Evolutionary conservation across 2,888 invertebrate genomes (phyloP), one percentile per base, ranked within the genome.

Genomic region (Tetranychus piercei): DNA sequence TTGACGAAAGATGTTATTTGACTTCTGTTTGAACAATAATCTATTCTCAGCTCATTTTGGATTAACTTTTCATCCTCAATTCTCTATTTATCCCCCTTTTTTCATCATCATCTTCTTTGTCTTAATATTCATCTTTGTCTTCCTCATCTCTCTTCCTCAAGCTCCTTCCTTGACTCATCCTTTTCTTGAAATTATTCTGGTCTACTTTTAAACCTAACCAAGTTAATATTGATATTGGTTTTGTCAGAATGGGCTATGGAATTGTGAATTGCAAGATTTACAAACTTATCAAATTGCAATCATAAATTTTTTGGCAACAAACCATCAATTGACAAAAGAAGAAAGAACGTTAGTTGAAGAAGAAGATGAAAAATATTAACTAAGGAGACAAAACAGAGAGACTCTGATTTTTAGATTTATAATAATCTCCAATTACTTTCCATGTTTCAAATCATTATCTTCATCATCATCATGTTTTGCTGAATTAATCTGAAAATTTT

Each of bases 21-120:
- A 69, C 22, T 23, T 22, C 34, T 20, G 22, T 69, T 23, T 66
- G n/a, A 20, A 20, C 22, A 22, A 69, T 69, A 23, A 69, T 69
- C 69, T 69, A 69, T 69, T 69, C 69, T 69, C 11, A 23, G 69
- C 20, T 69, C 22, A 23, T 23, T 69, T 23, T 69, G 9, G 11
- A 20, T 23, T 69, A 20, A 22, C 69, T 69, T 23, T 23, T 23
- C 20, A 23, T 69, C 20, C 6, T 20, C 20, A 11, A 20, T 7
- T 23, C 11, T 69, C 22, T 20, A 20, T 22, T 20, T 22, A 18
- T 22, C 34, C 23, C 6, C 6, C 8, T 20, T 69, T 8, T 20
- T 20, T 22, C 69, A 69, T 66, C 66, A 66, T 66, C 66, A 15
- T 66, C 66, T 20, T 20, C 18, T 20, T 20, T 66, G 66, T 66